These are phyloP conservation scores for Recurvirostra avosetta DNA, from an alignment of 2,113 vertebrate species.

Conservation along the genomic window DNA sequence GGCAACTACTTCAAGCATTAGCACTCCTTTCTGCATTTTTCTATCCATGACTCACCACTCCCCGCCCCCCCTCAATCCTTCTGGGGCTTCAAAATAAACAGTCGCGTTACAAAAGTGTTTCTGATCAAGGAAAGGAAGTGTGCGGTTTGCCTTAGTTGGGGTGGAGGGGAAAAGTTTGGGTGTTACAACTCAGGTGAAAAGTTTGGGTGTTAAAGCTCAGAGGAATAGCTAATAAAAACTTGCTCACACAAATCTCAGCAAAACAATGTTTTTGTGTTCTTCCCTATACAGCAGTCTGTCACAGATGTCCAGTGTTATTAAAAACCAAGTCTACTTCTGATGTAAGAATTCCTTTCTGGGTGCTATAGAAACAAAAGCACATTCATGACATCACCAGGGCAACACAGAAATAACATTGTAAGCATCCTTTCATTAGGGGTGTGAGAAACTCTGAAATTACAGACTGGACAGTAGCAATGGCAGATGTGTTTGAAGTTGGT, in stretches of 20 bases:
- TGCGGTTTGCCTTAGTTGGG: not conserved
- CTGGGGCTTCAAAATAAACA: not conserved
- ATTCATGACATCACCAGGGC: not conserved
- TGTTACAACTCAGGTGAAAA: not conserved
- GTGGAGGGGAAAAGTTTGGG: not conserved
- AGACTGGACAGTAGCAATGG: not conserved
- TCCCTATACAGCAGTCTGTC: not conserved
- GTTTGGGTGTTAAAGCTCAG: not conserved
- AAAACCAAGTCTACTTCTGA: not conserved
- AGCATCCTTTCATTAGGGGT: not conserved
- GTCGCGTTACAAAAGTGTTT: not conserved
- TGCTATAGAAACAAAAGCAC: not conserved
- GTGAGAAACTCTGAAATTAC: not conserved
- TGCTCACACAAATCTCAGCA: not conserved
- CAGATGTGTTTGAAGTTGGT: not conserved
- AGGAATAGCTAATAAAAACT: not conserved
- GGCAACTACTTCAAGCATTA: not conserved
- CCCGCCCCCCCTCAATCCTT: accelerated
- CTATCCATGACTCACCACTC: accelerated
- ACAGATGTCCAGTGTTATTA: not conserved
- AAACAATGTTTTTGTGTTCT: not conserved
- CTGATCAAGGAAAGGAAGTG: not conserved
- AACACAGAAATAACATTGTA: not conserved
- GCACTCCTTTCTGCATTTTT: not conserved
- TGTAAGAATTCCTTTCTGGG: not conserved